These are phyloP conservation scores for Lordiphosa mommai DNA, from an alignment of 1,140 invertebrate genomes.

Conservation along the genomic window DNA sequence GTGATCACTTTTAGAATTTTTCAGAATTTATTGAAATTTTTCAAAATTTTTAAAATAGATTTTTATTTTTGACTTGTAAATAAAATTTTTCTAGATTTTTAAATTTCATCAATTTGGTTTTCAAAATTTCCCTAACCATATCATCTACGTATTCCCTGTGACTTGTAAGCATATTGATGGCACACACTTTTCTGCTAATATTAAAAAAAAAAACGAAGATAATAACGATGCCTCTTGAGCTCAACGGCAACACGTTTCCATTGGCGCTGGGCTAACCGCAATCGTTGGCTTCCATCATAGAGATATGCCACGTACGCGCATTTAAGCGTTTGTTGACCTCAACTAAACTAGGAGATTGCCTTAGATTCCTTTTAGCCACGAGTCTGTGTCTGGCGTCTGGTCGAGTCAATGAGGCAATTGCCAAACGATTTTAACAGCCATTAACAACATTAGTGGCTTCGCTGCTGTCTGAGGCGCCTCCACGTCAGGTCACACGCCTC, in stretches of 20 bases:
- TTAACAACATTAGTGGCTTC: slow-evolving; percentile 65
- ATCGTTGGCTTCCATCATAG: slow-evolving; percentile 64
- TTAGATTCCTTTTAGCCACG: slow-evolving; percentile 12
- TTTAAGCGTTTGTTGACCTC: slow-evolving; percentile 72
- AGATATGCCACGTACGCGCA: slow-evolving; percentile 68
- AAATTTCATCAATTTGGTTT: too few species aligned
- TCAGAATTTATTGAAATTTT: too few species aligned
- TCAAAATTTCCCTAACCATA: too few species aligned
- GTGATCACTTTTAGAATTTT: too few species aligned
- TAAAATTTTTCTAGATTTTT: too few species aligned
- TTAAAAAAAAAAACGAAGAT: too few species aligned
- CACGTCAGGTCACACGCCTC: slow-evolving; percentile 31
- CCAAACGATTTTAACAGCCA: slow-evolving; percentile 67
- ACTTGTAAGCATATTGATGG: slow-evolving; percentile 35
- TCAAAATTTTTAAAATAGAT: too few species aligned
- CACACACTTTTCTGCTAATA: neutral
- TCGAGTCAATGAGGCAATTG: slow-evolving; percentile 68
- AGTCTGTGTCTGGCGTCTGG: slow-evolving; percentile 45
- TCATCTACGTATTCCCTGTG: too few species aligned
- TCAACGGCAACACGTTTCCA: slow-evolving; percentile 44
- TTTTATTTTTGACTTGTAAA: too few species aligned
- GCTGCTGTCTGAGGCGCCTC: slow-evolving; percentile 1
- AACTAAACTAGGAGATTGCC: slow-evolving; percentile 1
- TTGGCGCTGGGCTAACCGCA: slow-evolving; percentile 21
- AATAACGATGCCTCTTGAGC: too few species aligned